Conservation (phyloP, 2,797 vertebrate species). For the Hippoglossus hippoglossus region DNA sequence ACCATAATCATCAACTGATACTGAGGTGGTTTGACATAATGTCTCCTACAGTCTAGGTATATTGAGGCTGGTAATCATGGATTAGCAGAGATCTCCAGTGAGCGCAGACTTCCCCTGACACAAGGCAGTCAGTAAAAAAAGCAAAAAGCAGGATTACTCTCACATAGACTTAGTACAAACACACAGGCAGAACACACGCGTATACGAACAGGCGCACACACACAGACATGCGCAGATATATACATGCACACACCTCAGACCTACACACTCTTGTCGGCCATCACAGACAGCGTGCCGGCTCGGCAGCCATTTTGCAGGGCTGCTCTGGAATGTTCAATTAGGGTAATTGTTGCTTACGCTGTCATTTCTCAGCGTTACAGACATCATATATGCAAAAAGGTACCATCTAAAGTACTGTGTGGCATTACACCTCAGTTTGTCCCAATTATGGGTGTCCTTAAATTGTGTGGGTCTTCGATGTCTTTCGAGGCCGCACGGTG, state of each 20-base stretch:
- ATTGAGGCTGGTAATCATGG: slow-evolving; percentile 70
- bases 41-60: slow-evolving; percentile 49
- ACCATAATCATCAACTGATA: slow-evolving; percentile 42
- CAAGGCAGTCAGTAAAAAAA: slow-evolving; percentile 58
- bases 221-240: slow-evolving; percentile 39
- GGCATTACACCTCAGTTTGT: not conserved
- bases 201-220: slow-evolving; percentile 38
- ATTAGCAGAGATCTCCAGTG: slow-evolving; percentile 64
- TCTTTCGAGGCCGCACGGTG: slow-evolving; percentile 35
- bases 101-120: slow-evolving; percentile 61
- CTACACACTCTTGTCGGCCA: slow-evolving; percentile 78
- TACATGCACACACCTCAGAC: slow-evolving; percentile 69
- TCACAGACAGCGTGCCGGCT: slow-evolving; percentile 76
- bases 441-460: slow-evolving; percentile 1
- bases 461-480: not conserved
- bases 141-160: slow-evolving; percentile 54
- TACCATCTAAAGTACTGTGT: not conserved
- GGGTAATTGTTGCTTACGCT: slow-evolving; percentile 69
- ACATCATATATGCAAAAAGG: slow-evolving; percentile 18
- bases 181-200: slow-evolving; percentile 27
- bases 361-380: slow-evolving; percentile 24
- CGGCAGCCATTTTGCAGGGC: slow-evolving; percentile 82
- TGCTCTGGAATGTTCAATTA: slow-evolving; percentile 79
- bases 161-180: slow-evolving; percentile 38
- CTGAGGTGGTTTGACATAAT: slow-evolving; percentile 45